Evolutionary conservation across 2,888 invertebrate genomes (phyloP), one percentile per base, ranked within the genome.

Genomic region (Hyposoter didymator): DNA sequence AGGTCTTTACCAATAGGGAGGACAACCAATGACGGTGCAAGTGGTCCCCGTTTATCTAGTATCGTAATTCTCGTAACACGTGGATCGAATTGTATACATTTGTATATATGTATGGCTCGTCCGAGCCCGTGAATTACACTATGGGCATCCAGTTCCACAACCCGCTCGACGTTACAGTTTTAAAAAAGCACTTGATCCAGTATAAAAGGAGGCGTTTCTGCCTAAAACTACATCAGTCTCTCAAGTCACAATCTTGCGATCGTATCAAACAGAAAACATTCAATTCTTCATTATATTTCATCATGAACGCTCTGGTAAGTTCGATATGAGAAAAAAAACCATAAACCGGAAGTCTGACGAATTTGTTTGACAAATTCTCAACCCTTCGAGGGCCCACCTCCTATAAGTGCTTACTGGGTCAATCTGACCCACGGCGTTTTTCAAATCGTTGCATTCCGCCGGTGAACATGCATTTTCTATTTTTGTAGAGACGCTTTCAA

Each of bases 251-350:
- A 90, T 90, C 90, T 85, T 78, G 81, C 70, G 74, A 79, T 79
- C 78, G 78, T 75, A 75, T 87, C 86, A 78, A 64, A 84, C 35
- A 70, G 19, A 45, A 64, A 49, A n/a, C 1, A 22, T 47, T 62
- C 69, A 28, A 47, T 52, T 75, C 78, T 78, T 86, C 84, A 78
- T 75, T 69, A 73, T 82, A 59, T 76, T 83, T 85, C 91, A 87
- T 80, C 90, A 93, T 93, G 93, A 92, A 91, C 84, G 88, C 90
- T 73, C 76, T 92, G 84, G 93, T 93, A 84, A 92, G 92, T 92
- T 35, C 35, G 35, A 35, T 35, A 6, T 6, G 35, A 35, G 35
- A 35, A 35, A 35, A 35, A 35, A 35, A 35, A 35, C 35, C 35
- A 6, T 35, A 35, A 35, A 35, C 35, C 1, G 35, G 35, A 35